Evolutionary conservation across 2,113 vertebrate species (phyloP).

Genomic region (Nothobranchius kuhntae): DNA sequence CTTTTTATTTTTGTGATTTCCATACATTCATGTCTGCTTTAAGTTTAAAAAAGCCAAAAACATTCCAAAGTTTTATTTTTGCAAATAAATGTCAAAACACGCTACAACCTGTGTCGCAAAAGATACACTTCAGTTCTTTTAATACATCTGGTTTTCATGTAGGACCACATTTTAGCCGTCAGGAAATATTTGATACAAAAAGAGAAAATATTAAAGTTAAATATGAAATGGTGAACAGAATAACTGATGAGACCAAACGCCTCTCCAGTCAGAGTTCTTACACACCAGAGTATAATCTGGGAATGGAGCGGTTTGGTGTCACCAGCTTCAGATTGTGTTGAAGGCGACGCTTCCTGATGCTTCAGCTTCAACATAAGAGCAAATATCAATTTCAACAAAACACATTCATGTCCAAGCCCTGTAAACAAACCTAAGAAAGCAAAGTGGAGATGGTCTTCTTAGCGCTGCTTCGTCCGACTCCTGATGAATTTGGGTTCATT

Average conservation of each 20-base stretch:
- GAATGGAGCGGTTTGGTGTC: background rate
- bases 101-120: background rate
- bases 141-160: slow-evolving; percentile 27
- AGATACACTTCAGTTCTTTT: slow-evolving; percentile 24
- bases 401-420: slow-evolving; percentile 15
- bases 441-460: slow-evolving; percentile 3
- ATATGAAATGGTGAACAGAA: slow-evolving; percentile 15
- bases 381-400: slow-evolving; percentile 7
- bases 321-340: background rate
- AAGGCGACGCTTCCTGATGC: background rate
- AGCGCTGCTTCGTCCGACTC: slow-evolving; percentile 1
- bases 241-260: slow-evolving; percentile 9
- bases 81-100: no score
- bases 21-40: background rate
- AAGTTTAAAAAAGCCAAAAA: no score
- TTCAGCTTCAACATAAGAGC: background rate
- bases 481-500: slow-evolving; percentile 1
- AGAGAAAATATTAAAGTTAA: slow-evolving; percentile 15
- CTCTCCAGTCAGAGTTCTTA: slow-evolving; percentile 1
- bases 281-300: background rate
- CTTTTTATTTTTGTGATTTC: background rate
- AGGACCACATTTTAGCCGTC: slow-evolving; percentile 18
- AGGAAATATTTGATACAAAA: slow-evolving; percentile 38
- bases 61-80: no score
- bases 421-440: background rate